phyloP scores from a whole-genome alignment of 2,113 vertebrate genomes.

The Sylvia atricapilla region DNA sequence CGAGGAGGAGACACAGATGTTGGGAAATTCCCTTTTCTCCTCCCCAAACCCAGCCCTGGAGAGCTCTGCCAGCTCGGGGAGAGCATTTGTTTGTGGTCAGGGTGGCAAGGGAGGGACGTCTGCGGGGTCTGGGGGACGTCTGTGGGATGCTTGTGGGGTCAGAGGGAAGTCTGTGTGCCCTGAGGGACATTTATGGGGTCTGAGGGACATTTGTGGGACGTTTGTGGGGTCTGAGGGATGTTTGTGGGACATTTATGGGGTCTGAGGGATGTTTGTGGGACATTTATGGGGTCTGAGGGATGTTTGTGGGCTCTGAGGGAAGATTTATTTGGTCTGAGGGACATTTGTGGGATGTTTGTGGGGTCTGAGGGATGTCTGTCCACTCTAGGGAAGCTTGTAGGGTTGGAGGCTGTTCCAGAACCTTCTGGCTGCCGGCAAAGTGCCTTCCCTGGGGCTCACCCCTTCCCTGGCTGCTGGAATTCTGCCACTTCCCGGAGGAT shows the following conservation, averaged over 20 bases:
- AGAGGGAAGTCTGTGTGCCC: neutral
- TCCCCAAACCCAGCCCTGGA: neutral
- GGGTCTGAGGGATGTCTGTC: neutral
- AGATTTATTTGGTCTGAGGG: neutral
- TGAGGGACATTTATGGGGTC: neutral
- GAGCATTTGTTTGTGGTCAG: accelerated
- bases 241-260: accelerated
- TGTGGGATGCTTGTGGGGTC: too few species aligned
- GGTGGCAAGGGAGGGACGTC: neutral
- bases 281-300: neutral
- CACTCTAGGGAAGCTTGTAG: accelerated
- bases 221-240: accelerated
- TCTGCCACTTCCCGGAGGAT: neutral
- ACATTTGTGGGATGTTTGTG: too few species aligned
- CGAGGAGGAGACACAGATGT: neutral
- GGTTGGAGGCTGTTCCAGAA: neutral
- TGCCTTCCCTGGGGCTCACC: neutral
- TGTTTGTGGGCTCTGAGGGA: too few species aligned
- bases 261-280: neutral
- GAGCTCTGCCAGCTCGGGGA: neutral
- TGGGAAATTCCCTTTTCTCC: neutral
- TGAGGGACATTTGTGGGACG: accelerated
- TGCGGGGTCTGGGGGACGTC: accelerated
- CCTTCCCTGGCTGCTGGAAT: neutral
- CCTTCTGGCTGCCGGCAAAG: neutral